Percentiles rank a stretch among this genome's conserved stretches.
Conservation (phyloP, 1,140 invertebrate genomes). For the Colletes gigas region DNA sequence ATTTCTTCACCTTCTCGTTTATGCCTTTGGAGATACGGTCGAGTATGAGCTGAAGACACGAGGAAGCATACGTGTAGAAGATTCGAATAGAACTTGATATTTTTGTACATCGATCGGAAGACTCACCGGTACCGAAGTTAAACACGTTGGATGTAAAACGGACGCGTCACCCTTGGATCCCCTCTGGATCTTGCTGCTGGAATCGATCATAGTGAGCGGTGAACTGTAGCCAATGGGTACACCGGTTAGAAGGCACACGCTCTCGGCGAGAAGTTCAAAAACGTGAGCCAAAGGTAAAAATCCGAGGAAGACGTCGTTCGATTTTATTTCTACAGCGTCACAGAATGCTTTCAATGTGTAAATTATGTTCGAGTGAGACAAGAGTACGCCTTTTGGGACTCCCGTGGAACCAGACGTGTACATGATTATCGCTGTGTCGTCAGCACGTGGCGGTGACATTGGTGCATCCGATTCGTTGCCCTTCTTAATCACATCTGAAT, state of each 20-base stretch:
- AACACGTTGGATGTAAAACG: conserved; percentile 94
- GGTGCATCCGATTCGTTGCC: conserved; percentile 72
- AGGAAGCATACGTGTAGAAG: background rate
- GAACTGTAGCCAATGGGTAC: conserved; percentile 98
- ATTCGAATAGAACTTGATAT: background rate
- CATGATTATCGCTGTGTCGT: conserved; percentile 96
- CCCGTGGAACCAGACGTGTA: conserved; percentile 98
- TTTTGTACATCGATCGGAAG: background rate
- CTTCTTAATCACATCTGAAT: conserved; percentile 67
- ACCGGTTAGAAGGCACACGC: conserved; percentile 88
- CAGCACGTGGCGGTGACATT: conserved; percentile 83
- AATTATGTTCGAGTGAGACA: conserved; percentile 96
- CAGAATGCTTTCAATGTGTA: conserved; percentile 93
- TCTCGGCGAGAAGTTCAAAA: conserved; percentile 94
- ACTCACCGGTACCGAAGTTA: conserved; percentile 96
- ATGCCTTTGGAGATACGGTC: conserved; percentile 98
- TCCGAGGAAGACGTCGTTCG: conserved; percentile 93
- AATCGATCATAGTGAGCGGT: conserved; percentile 96
- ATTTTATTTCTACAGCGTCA: conserved; percentile 87
- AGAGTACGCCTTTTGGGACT: conserved; percentile 91
- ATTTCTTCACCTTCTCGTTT: conserved; percentile 93
- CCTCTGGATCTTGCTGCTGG: conserved; percentile 96
- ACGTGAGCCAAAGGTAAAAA: conserved; percentile 99
- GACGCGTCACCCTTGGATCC: conserved; percentile 95
- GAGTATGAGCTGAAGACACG: conserved; percentile 88